Conservation (phyloP, 2,113 vertebrate genomes). For the Lontra canadensis region DNA sequence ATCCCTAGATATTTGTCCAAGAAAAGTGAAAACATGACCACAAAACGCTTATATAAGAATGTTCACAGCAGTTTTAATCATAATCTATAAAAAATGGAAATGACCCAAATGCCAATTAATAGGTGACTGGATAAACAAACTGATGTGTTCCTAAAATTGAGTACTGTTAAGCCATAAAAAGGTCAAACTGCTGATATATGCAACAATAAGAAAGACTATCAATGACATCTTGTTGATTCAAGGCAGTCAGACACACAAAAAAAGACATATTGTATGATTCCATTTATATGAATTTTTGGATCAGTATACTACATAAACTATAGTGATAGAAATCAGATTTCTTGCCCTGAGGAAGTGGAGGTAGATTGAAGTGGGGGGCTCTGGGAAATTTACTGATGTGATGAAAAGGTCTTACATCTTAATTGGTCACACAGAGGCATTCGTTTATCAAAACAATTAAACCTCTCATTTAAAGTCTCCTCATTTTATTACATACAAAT, state of each 20-base stretch:
- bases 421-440: neutral
- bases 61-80: neutral
- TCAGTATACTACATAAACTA: neutral
- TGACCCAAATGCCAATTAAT: neutral
- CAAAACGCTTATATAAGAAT: neutral
- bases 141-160: neutral
- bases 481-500: neutral
- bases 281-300: neutral
- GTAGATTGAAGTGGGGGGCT: neutral
- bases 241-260: neutral
- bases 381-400: neutral
- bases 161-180: neutral
- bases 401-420: neutral
- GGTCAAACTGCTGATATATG: neutral
- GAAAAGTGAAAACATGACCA: neutral
- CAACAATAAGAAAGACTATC: neutral
- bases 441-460: conserved; percentile 17
- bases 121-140: neutral
- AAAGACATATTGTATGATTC: neutral
- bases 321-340: neutral
- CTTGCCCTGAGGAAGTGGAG: neutral
- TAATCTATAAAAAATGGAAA: neutral
- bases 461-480: neutral
- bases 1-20: neutral
- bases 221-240: neutral